Conservation (phyloP, 2,797 vertebrate species). For the Balearica regulorum region DNA sequence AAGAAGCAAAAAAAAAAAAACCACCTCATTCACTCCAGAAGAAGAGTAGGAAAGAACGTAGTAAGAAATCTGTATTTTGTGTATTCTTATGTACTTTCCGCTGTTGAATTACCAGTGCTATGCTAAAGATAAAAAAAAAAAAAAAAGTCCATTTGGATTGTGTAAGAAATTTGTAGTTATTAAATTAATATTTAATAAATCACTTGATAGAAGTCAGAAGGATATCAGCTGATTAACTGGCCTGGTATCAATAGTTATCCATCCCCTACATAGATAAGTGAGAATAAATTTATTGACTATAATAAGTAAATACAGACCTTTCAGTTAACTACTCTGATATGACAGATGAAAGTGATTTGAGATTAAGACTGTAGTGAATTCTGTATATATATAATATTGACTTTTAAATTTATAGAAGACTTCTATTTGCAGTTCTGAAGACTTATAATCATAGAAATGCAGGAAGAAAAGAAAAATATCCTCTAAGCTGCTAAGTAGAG, state of each 20-base stretch:
- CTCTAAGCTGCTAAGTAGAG: neutral
- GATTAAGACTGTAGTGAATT: neutral
- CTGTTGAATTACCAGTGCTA: neutral
- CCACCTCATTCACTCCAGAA: neutral
- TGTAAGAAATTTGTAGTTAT: neutral
- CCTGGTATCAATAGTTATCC: neutral
- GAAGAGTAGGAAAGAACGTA: neutral
- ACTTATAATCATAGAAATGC: neutral
- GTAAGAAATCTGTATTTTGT: neutral
- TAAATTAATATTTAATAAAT: neutral
- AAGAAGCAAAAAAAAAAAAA: neutral
- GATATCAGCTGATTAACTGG: neutral
- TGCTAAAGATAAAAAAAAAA: neutral
- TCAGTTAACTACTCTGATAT: neutral
- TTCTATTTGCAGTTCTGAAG: neutral
- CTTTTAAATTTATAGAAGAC: neutral
- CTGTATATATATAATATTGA: neutral
- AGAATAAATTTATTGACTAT: neutral
- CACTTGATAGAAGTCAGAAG: neutral
- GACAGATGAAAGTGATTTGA: neutral
- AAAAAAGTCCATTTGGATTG: neutral
- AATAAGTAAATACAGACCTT: neutral
- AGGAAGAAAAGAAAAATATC: neutral
- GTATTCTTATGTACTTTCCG: neutral
- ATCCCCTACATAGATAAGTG: neutral